phyloP scores from a whole-genome alignment of 2,797 vertebrate species.

The Micropoecilia bifurca region DNA sequence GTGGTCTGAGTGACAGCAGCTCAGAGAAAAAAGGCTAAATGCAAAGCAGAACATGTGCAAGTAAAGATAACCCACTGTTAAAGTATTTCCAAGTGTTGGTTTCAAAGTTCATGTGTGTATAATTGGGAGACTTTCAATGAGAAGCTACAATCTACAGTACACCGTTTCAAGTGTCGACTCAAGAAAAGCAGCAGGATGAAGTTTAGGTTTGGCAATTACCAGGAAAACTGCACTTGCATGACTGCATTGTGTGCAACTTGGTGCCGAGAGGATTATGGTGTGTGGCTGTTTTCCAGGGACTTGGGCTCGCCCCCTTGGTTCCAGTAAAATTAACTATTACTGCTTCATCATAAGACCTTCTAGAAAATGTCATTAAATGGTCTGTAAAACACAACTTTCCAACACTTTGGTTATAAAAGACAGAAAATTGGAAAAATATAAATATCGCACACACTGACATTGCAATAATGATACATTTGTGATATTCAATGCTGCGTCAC shows the following conservation, averaged over 20 bases:
- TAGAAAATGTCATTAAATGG: background rate
- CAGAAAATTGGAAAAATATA: background rate
- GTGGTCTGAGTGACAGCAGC: slow-evolving; percentile 38
- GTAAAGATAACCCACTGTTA: slow-evolving; percentile 17
- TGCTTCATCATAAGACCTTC: background rate
- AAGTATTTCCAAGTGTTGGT: slow-evolving; percentile 23
- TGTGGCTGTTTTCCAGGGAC: background rate
- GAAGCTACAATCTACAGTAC: background rate
- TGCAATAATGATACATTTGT: background rate
- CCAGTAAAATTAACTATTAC: background rate
- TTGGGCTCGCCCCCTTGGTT: background rate
- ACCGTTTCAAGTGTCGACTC: slow-evolving; percentile 4
- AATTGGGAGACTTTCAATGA: slow-evolving; percentile 31
- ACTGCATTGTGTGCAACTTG: background rate
- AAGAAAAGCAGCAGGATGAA: slow-evolving; percentile 13
- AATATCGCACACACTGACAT: background rate
- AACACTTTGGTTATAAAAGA: background rate
- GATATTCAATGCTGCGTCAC: background rate
- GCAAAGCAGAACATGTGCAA: slow-evolving; percentile 31
- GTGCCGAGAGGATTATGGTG: background rate
- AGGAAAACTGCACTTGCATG: background rate
- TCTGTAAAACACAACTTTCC: background rate
- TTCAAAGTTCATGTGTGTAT: slow-evolving; percentile 19
- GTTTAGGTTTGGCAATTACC: background rate
- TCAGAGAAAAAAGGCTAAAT: slow-evolving; percentile 18